Conservation (phyloP, 2,888 invertebrate genomes). For the Liodrosophila aerea region DNA sequence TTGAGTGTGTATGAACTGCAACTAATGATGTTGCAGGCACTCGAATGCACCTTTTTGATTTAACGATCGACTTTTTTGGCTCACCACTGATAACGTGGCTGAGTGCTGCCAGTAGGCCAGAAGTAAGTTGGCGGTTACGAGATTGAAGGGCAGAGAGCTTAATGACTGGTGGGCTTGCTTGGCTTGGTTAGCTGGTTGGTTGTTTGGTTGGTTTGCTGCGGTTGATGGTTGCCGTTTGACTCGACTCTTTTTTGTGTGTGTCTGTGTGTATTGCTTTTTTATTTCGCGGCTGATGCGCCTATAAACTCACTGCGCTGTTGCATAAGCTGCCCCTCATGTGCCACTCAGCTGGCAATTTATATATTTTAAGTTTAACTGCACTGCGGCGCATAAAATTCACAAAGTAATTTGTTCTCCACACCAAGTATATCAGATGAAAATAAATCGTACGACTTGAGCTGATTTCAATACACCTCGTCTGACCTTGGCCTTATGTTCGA, state of each 20-base stretch:
- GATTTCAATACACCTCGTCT: slow-evolving; percentile 19
- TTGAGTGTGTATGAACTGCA: slow-evolving; percentile 78
- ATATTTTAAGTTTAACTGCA: slow-evolving; percentile 50
- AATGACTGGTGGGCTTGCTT: slow-evolving; percentile 66
- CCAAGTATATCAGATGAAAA: slow-evolving; percentile 29
- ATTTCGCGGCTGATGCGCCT: slow-evolving; percentile 37
- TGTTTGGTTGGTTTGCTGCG: slow-evolving; percentile 48
- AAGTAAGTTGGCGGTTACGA: slow-evolving; percentile 3
- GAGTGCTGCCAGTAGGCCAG: slow-evolving; percentile 1
- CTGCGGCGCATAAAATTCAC: slow-evolving; percentile 26
- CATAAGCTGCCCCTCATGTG: slow-evolving; percentile 35
- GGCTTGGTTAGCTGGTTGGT: slow-evolving; percentile 53
- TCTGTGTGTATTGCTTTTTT: slow-evolving; percentile 11
- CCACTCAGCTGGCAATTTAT: slow-evolving; percentile 33
- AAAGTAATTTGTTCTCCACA: slow-evolving; percentile 5
- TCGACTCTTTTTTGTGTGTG: slow-evolving; percentile 27
- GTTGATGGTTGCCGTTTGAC: slow-evolving; percentile 61
- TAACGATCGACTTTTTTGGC: slow-evolving; percentile 70
- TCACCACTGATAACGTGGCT: slow-evolving; percentile 32
- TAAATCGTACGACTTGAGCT: slow-evolving; percentile 25
- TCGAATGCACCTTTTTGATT: slow-evolving; percentile 76
- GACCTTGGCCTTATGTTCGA: slow-evolving; percentile 25
- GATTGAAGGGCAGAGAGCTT: slow-evolving; percentile 33
- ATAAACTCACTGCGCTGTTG: slow-evolving; percentile 57
- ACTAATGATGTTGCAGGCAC: slow-evolving; percentile 79